Evolutionary conservation across 1,140 invertebrate genomes (phyloP).

Genomic region (Sweltsa coloradensis): DNA sequence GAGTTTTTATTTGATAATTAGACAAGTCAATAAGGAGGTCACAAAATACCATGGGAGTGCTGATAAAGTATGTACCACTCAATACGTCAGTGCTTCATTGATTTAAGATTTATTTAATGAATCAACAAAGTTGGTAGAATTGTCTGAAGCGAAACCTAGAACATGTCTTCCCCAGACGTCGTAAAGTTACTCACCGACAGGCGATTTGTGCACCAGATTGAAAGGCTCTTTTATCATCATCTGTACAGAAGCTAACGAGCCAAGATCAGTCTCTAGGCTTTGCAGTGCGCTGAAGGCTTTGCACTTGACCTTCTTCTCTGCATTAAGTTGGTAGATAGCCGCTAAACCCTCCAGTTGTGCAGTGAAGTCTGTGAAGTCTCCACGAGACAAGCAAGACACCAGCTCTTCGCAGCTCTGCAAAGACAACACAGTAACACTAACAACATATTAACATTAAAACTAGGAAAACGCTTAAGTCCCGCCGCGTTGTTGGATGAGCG

Average conservation of each 20-base stretch:
- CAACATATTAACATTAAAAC: no score
- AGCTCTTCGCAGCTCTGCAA: constrained; percentile 77
- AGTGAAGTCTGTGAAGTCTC: constrained; percentile 88
- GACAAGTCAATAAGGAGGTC: no score
- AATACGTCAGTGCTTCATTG: no score
- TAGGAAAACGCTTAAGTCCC: no score
- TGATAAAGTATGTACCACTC: no score
- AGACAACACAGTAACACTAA: no score
- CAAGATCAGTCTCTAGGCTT: constrained; percentile 85
- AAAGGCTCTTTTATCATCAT: constrained; percentile 73
- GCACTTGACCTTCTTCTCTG: constrained; percentile 87
- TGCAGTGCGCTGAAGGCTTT: constrained; percentile 87
- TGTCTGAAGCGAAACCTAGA: no score
- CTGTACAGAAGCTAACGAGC: constrained; percentile 66
- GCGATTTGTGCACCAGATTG: constrained; percentile 77
- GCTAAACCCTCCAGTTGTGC: constrained; percentile 81
- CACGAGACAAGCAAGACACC: constrained; percentile 58
- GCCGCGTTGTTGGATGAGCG: no score
- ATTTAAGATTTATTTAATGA: not conserved
- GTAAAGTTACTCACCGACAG: constrained; percentile 55
- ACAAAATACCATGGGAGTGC: no score
- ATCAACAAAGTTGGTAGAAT: not conserved
- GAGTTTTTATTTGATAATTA: no score
- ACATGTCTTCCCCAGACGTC: no score
- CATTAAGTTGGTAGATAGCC: constrained; percentile 86